These are phyloP conservation scores for Cebidichthys violaceus DNA, from an alignment of 2,113 vertebrate species.

Conservation along the genomic window DNA sequence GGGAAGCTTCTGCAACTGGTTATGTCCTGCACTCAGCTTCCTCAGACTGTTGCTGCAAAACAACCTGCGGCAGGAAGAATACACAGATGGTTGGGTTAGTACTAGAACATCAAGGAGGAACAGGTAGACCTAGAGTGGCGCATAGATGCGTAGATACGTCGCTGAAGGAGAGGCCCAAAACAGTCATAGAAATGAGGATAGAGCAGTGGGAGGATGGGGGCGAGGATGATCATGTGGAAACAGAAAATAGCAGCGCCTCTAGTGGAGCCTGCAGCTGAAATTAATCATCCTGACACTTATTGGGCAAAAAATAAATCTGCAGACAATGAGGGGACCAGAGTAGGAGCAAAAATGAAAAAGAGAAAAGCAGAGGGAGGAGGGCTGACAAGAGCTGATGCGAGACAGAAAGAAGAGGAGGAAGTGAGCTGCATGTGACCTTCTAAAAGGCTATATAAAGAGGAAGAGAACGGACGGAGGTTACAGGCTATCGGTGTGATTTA, in stretches of 20 bases:
- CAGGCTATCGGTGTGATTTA: constrained; percentile 73
- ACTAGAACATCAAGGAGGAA: neutral
- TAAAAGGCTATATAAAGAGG: constrained; percentile 51
- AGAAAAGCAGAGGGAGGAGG: neutral
- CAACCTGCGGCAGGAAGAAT: constrained; percentile 82
- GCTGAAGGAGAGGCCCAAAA: neutral
- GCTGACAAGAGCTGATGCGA: constrained; percentile 30
- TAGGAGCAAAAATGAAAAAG: constrained; percentile 20
- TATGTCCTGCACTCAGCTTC: constrained; percentile 94
- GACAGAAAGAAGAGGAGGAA: constrained; percentile 29
- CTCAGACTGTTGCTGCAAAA: constrained; percentile 92
- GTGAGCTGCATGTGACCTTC: constrained; percentile 62
- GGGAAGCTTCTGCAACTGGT: constrained; percentile 89
- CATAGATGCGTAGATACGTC: neutral
- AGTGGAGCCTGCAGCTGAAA: constrained; percentile 65
- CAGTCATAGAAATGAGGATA: constrained; percentile 29
- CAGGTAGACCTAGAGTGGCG: neutral
- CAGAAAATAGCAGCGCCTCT: constrained; percentile 65
- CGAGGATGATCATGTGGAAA: constrained; percentile 9
- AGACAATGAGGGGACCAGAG: constrained; percentile 38
- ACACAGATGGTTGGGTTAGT: constrained; percentile 40
- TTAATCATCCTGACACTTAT: constrained; percentile 73
- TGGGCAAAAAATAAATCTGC: constrained; percentile 66
- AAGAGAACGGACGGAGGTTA: constrained; percentile 56
- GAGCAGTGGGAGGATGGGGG: constrained; percentile 13